Conservation (phyloP, 2,113 vertebrate genomes). For the Carlito syrichta region DNA sequence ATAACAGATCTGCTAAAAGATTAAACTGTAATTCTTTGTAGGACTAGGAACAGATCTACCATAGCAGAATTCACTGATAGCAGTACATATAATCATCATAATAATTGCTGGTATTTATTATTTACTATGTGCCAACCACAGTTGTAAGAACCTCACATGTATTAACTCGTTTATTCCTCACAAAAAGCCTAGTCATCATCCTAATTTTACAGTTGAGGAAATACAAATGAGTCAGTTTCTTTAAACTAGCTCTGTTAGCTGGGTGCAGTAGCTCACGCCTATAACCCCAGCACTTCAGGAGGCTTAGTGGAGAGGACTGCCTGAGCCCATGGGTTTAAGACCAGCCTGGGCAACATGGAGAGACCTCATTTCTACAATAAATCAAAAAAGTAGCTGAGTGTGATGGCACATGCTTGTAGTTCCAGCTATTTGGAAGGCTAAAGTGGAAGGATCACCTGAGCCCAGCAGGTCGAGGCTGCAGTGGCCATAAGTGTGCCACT, state of each 20-base stretch:
- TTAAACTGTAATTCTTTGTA: background rate
- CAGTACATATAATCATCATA: background rate
- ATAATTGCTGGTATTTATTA: background rate
- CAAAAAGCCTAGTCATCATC: background rate
- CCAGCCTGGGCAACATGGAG: too few relatives aligned
- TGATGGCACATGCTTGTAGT: too few relatives aligned
- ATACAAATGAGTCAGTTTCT: background rate
- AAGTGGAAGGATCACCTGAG: too few relatives aligned
- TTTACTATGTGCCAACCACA: background rate
- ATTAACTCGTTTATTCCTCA: background rate
- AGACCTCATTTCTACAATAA: too few relatives aligned
- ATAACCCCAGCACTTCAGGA: background rate
- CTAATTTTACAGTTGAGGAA: background rate
- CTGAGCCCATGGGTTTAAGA: background rate
- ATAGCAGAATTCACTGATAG: background rate
- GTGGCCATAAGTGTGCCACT: too few relatives aligned
- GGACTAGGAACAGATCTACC: background rate
- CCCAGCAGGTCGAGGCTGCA: too few relatives aligned
- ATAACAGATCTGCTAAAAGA: background rate
- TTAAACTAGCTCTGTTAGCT: too few relatives aligned
- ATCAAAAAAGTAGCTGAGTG: too few relatives aligned
- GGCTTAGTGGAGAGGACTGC: background rate
- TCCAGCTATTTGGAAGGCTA: too few relatives aligned
- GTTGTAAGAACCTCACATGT: background rate
- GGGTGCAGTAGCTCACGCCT: background rate